These are phyloP conservation scores for Eupelmus urozonus DNA, from an alignment of 2,888 invertebrate genomes.

Conservation along the genomic window DNA sequence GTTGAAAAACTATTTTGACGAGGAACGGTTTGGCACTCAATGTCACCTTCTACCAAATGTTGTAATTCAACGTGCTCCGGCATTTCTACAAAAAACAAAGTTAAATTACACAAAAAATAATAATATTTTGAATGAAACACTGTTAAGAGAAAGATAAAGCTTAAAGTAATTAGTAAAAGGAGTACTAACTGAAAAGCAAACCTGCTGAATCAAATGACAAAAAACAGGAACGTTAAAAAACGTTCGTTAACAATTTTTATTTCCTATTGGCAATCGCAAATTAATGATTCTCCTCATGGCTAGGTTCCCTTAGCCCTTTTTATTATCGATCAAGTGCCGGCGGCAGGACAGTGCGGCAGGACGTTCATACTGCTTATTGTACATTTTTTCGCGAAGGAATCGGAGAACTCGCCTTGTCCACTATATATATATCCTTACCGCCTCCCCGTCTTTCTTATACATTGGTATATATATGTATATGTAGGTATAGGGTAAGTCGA, in stretches of 20 bases:
- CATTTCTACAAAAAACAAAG: slow-evolving; percentile 79
- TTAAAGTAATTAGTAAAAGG: background rate
- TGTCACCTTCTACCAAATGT: slow-evolving; percentile 84
- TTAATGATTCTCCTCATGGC: slow-evolving; percentile 19
- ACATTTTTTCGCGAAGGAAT: too few species aligned
- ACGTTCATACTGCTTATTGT: slow-evolving; percentile 12
- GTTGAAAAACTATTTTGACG: slow-evolving; percentile 79
- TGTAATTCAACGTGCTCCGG: slow-evolving; percentile 89
- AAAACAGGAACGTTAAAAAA: slow-evolving; percentile 3
- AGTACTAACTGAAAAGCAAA: slow-evolving; percentile 23
- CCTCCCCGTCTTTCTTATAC: too few species aligned
- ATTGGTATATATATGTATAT: background rate
- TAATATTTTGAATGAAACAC: background rate
- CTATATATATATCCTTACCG: too few species aligned
- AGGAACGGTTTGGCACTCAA: slow-evolving; percentile 75
- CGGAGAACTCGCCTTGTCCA: too few species aligned
- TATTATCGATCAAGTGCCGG: slow-evolving; percentile 20
- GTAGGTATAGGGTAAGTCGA: background rate
- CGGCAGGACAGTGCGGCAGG: background rate
- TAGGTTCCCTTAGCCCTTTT: too few species aligned
- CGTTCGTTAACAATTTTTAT: slow-evolving; percentile 16
- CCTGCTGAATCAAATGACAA: background rate
- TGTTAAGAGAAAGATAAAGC: background rate
- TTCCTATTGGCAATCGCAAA: background rate
- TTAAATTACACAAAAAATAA: background rate